These are phyloP conservation scores for Lytechinus pictus DNA, from an alignment of 35 echinoderm and acorn worm genomes.

Conservation along the genomic window DNA sequence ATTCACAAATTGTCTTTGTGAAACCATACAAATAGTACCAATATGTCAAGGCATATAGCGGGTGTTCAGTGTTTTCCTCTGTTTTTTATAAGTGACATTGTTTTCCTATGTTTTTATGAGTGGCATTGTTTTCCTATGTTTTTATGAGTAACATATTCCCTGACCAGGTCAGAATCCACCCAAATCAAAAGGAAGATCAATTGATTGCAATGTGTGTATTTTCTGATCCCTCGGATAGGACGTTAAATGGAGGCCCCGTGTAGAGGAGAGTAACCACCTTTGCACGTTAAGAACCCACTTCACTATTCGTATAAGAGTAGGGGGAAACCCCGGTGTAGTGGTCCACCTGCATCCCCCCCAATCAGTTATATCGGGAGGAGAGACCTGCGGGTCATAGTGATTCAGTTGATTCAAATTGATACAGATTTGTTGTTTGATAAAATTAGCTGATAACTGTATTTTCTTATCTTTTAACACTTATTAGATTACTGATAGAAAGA, in stretches of 20 bases:
- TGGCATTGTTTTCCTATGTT: background rate
- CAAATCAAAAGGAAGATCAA: background rate
- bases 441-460: background rate
- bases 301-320: too few relatives aligned
- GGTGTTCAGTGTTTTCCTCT: background rate
- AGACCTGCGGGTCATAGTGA: too few relatives aligned
- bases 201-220: background rate
- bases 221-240: too few relatives aligned
- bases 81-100: background rate
- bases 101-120: background rate
- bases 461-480: background rate
- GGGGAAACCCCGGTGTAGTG: too few relatives aligned
- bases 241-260: too few relatives aligned
- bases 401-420: background rate
- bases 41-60: background rate
- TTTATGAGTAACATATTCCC: background rate
- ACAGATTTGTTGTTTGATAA: background rate
- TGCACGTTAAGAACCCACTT: too few relatives aligned
- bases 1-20: background rate
- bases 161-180: background rate
- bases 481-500: background rate
- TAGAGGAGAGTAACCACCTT: too few relatives aligned
- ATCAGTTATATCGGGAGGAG: too few relatives aligned
- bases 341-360: too few relatives aligned
- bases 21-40: background rate